These are phyloP conservation scores for Melitaea athalia DNA, from an alignment of 2,888 invertebrate genomes.

Conservation along the genomic window DNA sequence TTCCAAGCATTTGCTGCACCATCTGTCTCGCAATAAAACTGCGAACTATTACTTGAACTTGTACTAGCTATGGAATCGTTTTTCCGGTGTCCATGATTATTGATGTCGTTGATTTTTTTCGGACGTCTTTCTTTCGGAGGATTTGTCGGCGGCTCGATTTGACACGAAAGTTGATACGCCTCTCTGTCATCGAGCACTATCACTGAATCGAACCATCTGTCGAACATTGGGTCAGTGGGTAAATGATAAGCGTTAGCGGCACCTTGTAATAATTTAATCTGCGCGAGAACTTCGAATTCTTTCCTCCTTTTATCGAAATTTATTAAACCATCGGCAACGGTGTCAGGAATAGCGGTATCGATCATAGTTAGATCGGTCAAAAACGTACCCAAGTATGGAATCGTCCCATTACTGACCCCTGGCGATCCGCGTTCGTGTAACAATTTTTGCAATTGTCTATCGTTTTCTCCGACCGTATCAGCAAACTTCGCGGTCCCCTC, in stretches of 20 bases:
- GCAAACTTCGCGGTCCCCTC: conserved; percentile 99
- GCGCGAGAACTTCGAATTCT: conserved; percentile 99
- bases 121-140: conserved; percentile 76
- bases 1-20: conserved; percentile 85
- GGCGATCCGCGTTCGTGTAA: conserved; percentile 89
- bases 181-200: conserved; percentile 95
- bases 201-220: conserved; percentile 97
- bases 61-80: conserved; percentile 96
- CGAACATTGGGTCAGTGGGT: conserved; percentile 92
- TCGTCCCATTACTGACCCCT: conserved; percentile 95
- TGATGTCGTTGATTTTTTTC: conserved; percentile 82
- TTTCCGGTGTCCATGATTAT: conserved; percentile 89
- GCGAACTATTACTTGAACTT: conserved; percentile 92
- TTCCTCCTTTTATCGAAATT: conserved; percentile 99
- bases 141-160: conserved; percentile 89
- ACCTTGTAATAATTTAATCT: conserved; percentile 96
- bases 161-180: conserved; percentile 93
- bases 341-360: conserved; percentile 96
- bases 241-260: conserved; percentile 98
- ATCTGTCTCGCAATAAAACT: conserved; percentile 93
- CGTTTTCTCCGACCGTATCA: conserved; percentile 93
- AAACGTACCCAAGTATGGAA: conserved; percentile 98
- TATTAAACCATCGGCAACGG: conserved; percentile 90
- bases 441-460: conserved; percentile 92
- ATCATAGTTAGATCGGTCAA: conserved; percentile 99